Base-by-base conservation (phyloP, 1,140 invertebrate species). In the Drosophila watanabei region DNA sequence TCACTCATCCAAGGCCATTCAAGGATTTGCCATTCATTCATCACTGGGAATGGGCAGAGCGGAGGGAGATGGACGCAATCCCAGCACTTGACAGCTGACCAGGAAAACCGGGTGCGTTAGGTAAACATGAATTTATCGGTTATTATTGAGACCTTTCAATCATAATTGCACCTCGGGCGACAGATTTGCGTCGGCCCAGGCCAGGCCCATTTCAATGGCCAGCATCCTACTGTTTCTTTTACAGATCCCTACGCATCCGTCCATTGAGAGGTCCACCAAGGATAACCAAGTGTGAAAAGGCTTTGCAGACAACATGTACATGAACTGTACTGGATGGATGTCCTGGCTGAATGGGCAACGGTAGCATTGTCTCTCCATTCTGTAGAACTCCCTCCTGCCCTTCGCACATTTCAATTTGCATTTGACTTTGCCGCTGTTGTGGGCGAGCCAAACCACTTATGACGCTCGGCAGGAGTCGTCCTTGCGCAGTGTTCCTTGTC, bases 101-200 rank as follows among this genome's bases (percentile, higher is more conserved):
- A 86, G 70, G 24, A 24, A 51, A 57, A 45, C 62, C 45, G 58
- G 69, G 72, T 59, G 71, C 79, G 75, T 92, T 92, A 88, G 80
- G 80, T 88, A 92, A 92, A 89, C 89, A 89, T 72, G 80, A 92
- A 92, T 92, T 92, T 92, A 92, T 79, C 89, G 89, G 77, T 92
- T 92, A 92, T 92, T 92, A 92, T 89, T 92, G 82, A 86, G 72
- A 89, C 85, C 90, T 92, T 90, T 90, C 75, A 66, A 89, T 84
- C 88, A 91, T 91, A 88, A 91, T 88, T 91, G 75, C 88, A 82
- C 84, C 81, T 70, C 73, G 72, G 75, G 81, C 77, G 86, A 82
- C 82, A 75, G 65, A 57, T 57, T 52, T 49, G 41, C 41, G 16
- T 37, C 80, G 75, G n/a, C n/a, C n/a, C n/a, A n/a, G n/a, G n/a